Percentiles rank a stretch among this genome's conserved stretches.
These are phyloP conservation scores for Characodon lateralis DNA, from an alignment of 2,797 vertebrate genomes.

Conservation along the genomic window DNA sequence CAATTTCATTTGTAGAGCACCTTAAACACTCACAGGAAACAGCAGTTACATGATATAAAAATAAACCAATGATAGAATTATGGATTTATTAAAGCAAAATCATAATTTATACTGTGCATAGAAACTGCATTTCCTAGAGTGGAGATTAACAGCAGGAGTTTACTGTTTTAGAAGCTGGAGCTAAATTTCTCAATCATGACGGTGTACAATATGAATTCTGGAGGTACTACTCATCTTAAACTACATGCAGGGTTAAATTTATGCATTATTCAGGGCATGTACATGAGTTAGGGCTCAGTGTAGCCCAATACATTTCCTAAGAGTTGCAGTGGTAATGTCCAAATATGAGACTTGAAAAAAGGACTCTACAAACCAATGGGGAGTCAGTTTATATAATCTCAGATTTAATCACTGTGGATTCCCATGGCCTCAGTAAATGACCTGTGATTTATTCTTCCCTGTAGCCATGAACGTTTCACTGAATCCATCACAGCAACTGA, in stretches of 20 bases:
- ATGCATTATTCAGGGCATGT: neutral
- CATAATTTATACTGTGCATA: neutral
- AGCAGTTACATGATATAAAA: no score
- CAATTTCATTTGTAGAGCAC: no score
- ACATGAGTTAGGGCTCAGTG: neutral
- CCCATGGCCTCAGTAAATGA: neutral
- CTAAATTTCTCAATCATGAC: neutral
- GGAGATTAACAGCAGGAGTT: neutral
- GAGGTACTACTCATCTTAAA: neutral
- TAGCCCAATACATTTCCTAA: neutral
- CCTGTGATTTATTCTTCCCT: neutral
- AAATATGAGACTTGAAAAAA: neutral
- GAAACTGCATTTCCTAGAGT: neutral
- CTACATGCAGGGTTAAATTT: neutral
- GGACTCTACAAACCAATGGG: neutral
- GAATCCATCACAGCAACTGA: conserved; percentile 5
- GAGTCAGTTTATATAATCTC: neutral
- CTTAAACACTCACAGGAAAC: no score
- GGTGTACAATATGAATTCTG: neutral
- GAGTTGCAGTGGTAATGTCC: neutral
- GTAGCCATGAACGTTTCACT: neutral
- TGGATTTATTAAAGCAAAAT: neutral
- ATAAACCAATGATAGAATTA: no score
- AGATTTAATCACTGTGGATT: neutral
- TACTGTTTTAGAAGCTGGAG: neutral